Base-by-base conservation (phyloP, 2,113 vertebrate genomes). In the Zootoca vivipara region DNA sequence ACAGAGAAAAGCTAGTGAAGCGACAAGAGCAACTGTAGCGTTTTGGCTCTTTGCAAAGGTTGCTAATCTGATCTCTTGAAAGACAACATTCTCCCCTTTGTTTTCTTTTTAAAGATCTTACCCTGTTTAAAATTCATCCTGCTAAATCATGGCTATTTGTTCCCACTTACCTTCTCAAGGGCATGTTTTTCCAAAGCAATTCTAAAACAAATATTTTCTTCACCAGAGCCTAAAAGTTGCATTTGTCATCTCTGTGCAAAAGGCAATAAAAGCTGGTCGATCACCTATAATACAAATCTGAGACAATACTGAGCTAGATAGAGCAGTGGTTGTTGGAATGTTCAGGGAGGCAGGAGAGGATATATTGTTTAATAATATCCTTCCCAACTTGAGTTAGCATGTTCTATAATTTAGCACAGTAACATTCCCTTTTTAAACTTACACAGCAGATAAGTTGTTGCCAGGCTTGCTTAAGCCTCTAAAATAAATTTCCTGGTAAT, bases 201-300 rank as follows among this genome's bases (percentile, higher is more conserved):
- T 92, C 92, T 88, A 94, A 73, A 94, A 84, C 67, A 92, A 95
- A 89, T 56, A 74, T 3, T 78, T 92, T 90, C 91, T 94, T 90
- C 81, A 93, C 79, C 89, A 82, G 42, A 85, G 94, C 84, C 87
- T 86, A 77, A 93, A 92, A 79, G 72, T 85, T 91, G 65, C 89
- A 87, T 69, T 74, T 40, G 79, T 91, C 72, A 35, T 72, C 74
- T 77, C 83, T 69, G 40, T 84, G 91, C 91, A 83, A 83, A 93
- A 89, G 82, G 64, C 91, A 93, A 72, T 90, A 94, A 93, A 93
- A 92, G 90, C 81, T 91, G 92, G 92, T 87, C 91, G 92, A 94
- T 93, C 86, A 90, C 86, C 24, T 83, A 90, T 0, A 58, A 92
- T 83, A 90, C 0, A 58, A 92, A 92, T 90, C 83, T n/a, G n/a